Conservation (phyloP, 2,888 invertebrate species). For the Dicranocentrus wangi region DNA sequence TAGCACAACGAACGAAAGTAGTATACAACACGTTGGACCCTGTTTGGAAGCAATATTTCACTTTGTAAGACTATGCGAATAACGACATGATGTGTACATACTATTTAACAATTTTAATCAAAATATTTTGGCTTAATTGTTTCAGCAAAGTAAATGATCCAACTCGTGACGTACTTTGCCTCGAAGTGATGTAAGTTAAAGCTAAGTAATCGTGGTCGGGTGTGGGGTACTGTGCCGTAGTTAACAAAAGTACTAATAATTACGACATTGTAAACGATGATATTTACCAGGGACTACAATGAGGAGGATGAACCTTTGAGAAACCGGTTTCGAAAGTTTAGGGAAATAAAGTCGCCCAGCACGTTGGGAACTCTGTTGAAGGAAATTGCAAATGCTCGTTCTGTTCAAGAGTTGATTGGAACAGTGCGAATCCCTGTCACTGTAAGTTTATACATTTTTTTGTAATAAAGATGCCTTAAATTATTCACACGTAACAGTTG, state of each 20-base stretch:
- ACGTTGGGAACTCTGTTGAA: constrained; percentile 44
- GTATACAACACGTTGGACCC: constrained; percentile 48
- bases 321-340: constrained; percentile 44
- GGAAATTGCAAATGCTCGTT: constrained; percentile 59
- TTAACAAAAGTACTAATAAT: too few relatives aligned
- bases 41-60: constrained; percentile 62
- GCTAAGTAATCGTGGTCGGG: background rate
- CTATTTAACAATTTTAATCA: background rate
- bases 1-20: constrained; percentile 51
- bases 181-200: constrained; percentile 64
- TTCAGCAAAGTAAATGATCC: constrained; percentile 58
- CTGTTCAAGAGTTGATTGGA: constrained; percentile 60
- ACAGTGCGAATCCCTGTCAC: constrained; percentile 53
- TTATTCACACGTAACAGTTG: background rate
- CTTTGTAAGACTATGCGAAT: constrained; percentile 46
- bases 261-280: background rate
- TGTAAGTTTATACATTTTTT: constrained; percentile 23
- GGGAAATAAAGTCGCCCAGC: constrained; percentile 48
- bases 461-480: background rate
- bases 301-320: constrained; percentile 57
- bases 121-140: too few relatives aligned
- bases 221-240: background rate
- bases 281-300: constrained; percentile 51
- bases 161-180: constrained; percentile 33
- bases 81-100: background rate